These are phyloP conservation scores for Pseudomyrmex concolor DNA, from an alignment of 1,140 invertebrate genomes.

Conservation along the genomic window DNA sequence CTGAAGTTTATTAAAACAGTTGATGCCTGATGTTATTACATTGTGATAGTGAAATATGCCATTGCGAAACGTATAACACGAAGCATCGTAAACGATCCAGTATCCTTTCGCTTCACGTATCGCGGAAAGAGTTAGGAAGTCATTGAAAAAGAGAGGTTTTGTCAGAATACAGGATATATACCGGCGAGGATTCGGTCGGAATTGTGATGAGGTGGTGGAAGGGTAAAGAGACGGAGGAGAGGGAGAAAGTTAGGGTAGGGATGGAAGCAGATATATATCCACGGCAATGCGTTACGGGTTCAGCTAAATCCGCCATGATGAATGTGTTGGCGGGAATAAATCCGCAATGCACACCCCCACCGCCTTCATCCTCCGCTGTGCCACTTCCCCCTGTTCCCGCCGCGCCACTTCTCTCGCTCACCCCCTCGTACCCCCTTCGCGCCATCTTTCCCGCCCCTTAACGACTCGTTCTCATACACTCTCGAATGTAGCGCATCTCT, in stretches of 20 bases:
- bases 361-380: constrained; percentile 71
- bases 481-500: constrained; percentile 59
- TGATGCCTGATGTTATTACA: background rate
- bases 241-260: constrained; percentile 66
- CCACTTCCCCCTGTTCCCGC: constrained; percentile 62
- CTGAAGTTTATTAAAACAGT: background rate
- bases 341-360: constrained; percentile 85
- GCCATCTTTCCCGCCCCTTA: constrained; percentile 69
- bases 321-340: constrained; percentile 86
- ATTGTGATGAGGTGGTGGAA: constrained; percentile 57
- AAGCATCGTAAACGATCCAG: constrained; percentile 55
- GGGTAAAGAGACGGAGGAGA: constrained; percentile 42
- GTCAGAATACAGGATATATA: constrained; percentile 74
- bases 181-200: constrained; percentile 70
- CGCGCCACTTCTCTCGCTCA: constrained; percentile 56
- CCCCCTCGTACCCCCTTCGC: constrained; percentile 64
- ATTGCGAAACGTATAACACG: constrained; percentile 21
- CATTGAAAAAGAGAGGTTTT: constrained; percentile 80
- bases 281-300: constrained; percentile 85
- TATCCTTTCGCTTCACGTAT: constrained; percentile 63
- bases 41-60: constrained; percentile 25
- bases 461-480: constrained; percentile 69
- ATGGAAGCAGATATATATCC: constrained; percentile 84
- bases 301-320: constrained; percentile 86
- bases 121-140: constrained; percentile 78